Evolutionary conservation across 2,113 vertebrate genomes (phyloP), one percentile per base, ranked within the genome.

Genomic region (Eurystomus gularis): DNA sequence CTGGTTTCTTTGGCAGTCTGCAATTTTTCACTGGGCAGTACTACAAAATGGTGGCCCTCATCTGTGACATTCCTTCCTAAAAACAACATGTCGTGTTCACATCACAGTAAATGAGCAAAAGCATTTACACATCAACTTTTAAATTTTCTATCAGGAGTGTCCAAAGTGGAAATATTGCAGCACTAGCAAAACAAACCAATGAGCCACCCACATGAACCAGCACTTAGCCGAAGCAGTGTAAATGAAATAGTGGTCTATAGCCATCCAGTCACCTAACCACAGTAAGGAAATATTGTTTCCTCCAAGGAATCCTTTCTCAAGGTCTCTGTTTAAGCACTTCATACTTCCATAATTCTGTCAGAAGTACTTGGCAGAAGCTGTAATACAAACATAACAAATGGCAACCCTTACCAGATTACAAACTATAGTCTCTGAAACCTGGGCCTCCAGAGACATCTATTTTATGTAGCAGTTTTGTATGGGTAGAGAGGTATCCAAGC

Each of bases 291-390:
- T 28, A 68, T 19, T 81, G 61, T 40, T 87, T 82, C 84, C 96
- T 78, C 79, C 0, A 1, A 71, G 78, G 94, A 95, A 93, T 92
- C 88, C 70, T 51, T 60, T 76, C 90, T 65, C 78, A 48, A 90
- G 55, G 75, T 48, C 82, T 82, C 90, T 71, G 75, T 70, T 85
- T 49, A 65, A 92, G 78, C 57, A 55, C 82, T 76, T 64, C 90
- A 85, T 16, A 28, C 90, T 86, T 65, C 78, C 82, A 71, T 20
- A 82, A 64, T 51, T 69, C 92, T 89, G 90, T 91, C 87, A 64
- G 42, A 61, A 94, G 82, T 8, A 62, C 73, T 72, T 93, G 92
- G 65, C 82, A 90, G 75, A 90, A 94, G 92, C 66, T 96, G 73
- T 86, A 79, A 60, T 37, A 64, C 65, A 82, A 94, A 91, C 7